These are phyloP conservation scores for Drosophila pectinifera DNA, from an alignment of 1,140 invertebrate genomes.

Conservation along the genomic window DNA sequence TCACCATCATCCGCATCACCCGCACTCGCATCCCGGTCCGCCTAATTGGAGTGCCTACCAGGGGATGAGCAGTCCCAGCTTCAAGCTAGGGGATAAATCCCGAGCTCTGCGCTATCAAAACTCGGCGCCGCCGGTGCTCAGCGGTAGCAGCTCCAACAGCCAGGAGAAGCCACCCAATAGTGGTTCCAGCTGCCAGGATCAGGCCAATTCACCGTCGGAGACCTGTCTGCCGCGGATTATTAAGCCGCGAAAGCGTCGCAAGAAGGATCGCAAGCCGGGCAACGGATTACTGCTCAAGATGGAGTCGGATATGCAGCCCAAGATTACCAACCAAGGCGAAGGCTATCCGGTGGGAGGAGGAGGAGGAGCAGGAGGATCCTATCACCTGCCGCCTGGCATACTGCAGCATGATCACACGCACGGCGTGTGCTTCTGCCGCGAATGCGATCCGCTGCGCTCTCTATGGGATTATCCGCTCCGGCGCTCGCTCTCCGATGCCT, in stretches of 20 bases:
- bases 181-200: conserved; percentile 35
- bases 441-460: conserved; percentile 91
- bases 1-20: conserved; percentile 9
- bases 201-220: conserved; percentile 86
- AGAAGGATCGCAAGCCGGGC: conserved; percentile 91
- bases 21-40: conserved; percentile 14
- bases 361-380: background rate
- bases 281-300: conserved; percentile 74
- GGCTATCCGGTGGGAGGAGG: background rate
- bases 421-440: conserved; percentile 90
- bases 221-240: conserved; percentile 93
- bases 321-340: conserved; percentile 29
- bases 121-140: conserved; percentile 61
- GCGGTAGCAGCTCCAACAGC: conserved; percentile 14
- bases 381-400: conserved; percentile 33
- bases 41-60: conserved; percentile 60
- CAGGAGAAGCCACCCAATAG: conserved; percentile 47
- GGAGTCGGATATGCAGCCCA: conserved; percentile 61
- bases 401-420: conserved; percentile 72
- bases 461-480: conserved; percentile 88
- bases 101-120: conserved; percentile 73
- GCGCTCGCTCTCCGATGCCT: conserved; percentile 77
- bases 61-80: conserved; percentile 35
- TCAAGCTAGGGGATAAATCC: conserved; percentile 63
- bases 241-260: conserved; percentile 94